A percentile compares a stretch with the other conserved stretches of the same genome.
phyloP scores from a whole-genome alignment of 2,888 invertebrate genomes.

The Capitulum mitella region DNA sequence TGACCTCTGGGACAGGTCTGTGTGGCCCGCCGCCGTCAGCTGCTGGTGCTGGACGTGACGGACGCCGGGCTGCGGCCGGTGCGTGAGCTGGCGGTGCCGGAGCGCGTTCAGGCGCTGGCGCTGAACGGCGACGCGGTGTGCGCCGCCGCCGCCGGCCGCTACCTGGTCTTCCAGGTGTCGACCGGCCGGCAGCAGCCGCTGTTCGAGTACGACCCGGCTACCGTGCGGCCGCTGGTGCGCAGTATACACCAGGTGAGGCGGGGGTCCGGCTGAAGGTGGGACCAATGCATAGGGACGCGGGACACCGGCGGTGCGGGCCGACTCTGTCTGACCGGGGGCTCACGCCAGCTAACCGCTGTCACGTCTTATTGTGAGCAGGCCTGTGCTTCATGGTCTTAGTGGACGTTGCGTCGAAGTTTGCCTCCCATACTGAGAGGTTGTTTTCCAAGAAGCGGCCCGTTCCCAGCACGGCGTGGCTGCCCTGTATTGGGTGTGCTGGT shows the following conservation, averaged over 20 bases:
- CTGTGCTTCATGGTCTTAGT: no score
- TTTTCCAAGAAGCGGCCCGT: no score
- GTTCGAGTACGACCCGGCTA: slow-evolving; percentile 17
- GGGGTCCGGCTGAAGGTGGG: not conserved
- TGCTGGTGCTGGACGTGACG: slow-evolving; percentile 17
- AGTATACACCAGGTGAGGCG: not conserved
- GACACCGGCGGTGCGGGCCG: no score
- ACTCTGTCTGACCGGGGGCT: no score
- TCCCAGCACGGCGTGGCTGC: no score
- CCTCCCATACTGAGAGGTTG: no score
- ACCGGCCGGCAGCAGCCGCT: not conserved
- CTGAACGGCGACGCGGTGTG: slow-evolving; percentile 10
- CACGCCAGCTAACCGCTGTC: no score
- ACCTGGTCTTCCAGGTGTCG: slow-evolving; percentile 4
- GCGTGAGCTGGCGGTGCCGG: slow-evolving; percentile 5
- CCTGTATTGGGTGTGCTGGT: no score
- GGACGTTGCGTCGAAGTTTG: no score
- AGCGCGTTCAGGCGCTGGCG: slow-evolving; percentile 2
- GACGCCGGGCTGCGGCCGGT: not conserved
- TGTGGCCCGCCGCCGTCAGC: not conserved
- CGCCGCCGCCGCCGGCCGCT: not conserved
- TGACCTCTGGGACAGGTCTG: not conserved
- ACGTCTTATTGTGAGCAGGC: no score
- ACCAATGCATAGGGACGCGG: no score
- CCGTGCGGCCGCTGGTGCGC: not conserved